Base-by-base conservation (phyloP, 2,113 vertebrate species). In the Phodopus roborovskii region DNA sequence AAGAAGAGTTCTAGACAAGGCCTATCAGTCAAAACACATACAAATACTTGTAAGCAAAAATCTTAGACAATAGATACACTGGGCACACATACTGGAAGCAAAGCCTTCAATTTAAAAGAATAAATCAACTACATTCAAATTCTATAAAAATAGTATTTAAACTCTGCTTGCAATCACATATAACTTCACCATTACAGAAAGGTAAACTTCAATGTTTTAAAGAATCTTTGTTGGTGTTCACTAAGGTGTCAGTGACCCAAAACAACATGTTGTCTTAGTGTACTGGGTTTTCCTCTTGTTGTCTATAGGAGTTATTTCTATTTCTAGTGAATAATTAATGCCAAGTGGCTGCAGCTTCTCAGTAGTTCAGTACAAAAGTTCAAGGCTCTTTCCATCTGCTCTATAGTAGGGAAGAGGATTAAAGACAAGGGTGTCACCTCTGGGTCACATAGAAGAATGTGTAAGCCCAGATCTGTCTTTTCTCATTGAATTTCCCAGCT, bases 261-360 rank as follows among this genome's bases (percentile, higher is more conserved):
- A 79, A 70, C 22, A 70, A 48, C 66, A 20, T 88, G 56, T 42
- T 88, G 0, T 42, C 16, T 90, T 11, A 56, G 5, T 17, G 60
- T 58, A 15, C 8, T 58, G 12, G n/a, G 58, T 71, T 88, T 19
- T 56, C 45, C 7, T 92, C 10, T 42, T 13, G 45, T 58, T 10
- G 2, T 81, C n/a, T 12, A 22, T 12, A 24, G 45, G 77, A 68
- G 33, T 39, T 91, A 30, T 45, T 60, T 28, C 10, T 33, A 39
- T 88, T 90, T 84, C 75, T 70, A 81, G 68, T 48, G 90, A 94
- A 90, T 88, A 88, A 81, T 88, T 90, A 93, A 92, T 28, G 3
- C 2, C 88, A 90, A 28, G 22, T 42, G n/a, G 7, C 24, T 82
- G 4, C 1, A 26, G 9, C 39, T 42, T 90, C 81, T 88, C 20